phyloP scores from a whole-genome alignment of 2,797 vertebrate genomes.

The Chelmon rostratus region DNA sequence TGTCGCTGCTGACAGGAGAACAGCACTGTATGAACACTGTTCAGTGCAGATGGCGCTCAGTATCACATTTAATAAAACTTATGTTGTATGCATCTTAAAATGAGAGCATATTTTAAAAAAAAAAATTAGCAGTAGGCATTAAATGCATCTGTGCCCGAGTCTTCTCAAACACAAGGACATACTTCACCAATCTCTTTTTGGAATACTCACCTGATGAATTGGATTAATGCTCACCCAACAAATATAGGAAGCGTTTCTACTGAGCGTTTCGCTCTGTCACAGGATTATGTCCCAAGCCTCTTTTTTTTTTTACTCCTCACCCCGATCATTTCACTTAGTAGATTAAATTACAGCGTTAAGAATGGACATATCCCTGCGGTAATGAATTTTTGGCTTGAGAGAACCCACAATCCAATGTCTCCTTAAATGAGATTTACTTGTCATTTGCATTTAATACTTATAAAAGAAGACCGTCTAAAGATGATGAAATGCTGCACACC shows the following conservation, averaged over 20 bases:
- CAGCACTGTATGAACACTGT: slow-evolving; percentile 7
- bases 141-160: slow-evolving; percentile 33
- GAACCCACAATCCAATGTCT: slow-evolving; percentile 26
- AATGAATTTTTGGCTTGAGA: slow-evolving; percentile 33
- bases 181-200: slow-evolving; percentile 35
- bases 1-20: slow-evolving; percentile 1
- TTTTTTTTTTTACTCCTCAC: slow-evolving; percentile 43
- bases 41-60: slow-evolving; percentile 6
- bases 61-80: slow-evolving; percentile 4
- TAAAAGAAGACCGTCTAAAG: slow-evolving; percentile 2
- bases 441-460: slow-evolving; percentile 45
- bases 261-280: slow-evolving; percentile 36
- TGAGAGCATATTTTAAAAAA: background rate
- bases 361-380: slow-evolving; percentile 34
- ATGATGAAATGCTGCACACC: slow-evolving; percentile 26
- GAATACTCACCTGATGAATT: slow-evolving; percentile 53
- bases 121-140: slow-evolving; percentile 14
- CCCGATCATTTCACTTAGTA: slow-evolving; percentile 56
- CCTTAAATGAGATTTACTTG: slow-evolving; percentile 50
- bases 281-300: slow-evolving; percentile 40
- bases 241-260: slow-evolving; percentile 42
- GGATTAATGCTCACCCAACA: slow-evolving; percentile 46
- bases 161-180: slow-evolving; percentile 43
- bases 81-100: background rate
- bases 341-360: slow-evolving; percentile 54